Percentiles rank a stretch among this genome's conserved stretches.
These are phyloP conservation scores for Clarias magur DNA, from an alignment of 2,113 vertebrate genomes.

Conservation along the genomic window DNA sequence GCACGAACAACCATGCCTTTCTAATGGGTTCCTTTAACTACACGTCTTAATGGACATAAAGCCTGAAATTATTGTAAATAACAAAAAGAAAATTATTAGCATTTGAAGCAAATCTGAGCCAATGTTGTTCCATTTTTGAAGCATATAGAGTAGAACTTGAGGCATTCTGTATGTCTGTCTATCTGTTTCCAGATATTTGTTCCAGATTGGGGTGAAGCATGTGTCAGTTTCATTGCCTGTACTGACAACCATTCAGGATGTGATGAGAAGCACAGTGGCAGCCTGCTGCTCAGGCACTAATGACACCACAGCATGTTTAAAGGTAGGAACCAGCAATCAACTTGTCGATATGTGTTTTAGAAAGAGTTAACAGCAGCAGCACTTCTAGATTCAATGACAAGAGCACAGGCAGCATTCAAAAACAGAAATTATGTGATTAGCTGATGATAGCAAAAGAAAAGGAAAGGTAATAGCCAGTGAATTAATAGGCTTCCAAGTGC, in stretches of 20 bases:
- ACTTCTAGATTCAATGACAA: not conserved
- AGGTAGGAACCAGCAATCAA: constrained; percentile 14
- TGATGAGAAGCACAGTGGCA: constrained; percentile 9
- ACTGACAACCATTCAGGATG: constrained; percentile 32
- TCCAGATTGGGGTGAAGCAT: constrained; percentile 42
- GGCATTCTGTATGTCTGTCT: not conserved
- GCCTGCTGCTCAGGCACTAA: constrained; percentile 42
- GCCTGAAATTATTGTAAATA: not conserved
- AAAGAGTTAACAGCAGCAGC: not conserved
- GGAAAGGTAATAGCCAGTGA: not conserved
- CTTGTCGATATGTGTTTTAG: not conserved
- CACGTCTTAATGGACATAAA: not conserved
- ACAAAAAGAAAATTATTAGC: not conserved
- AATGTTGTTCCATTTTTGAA: not conserved
- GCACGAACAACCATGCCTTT: no score
- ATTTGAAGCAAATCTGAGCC: not conserved
- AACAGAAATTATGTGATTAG: not conserved
- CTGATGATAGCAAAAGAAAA: not conserved
- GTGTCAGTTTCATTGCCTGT: constrained; percentile 39
- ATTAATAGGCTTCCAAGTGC: not conserved
- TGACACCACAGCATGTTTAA: constrained; percentile 35
- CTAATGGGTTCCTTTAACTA: not conserved
- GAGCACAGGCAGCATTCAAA: not conserved
- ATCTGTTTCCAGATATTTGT: constrained; percentile 50
- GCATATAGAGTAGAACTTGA: not conserved